phyloP scores from a whole-genome alignment of 1,140 invertebrate genomes.

The Elymnias hypermnestra region DNA sequence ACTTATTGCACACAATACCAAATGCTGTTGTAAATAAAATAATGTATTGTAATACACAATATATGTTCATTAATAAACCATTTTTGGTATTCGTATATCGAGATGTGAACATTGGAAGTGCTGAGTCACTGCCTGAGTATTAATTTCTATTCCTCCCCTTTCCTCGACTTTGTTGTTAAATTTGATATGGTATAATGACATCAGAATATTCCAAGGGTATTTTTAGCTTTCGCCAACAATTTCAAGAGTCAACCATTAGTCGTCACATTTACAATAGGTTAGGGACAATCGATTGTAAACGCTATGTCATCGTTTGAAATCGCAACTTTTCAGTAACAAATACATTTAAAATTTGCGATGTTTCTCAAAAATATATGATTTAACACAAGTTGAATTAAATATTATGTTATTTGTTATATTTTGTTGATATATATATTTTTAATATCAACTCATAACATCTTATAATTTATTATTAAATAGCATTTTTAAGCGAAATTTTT shows the following conservation, averaged over 20 bases:
- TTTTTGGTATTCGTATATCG: conserved; percentile 3
- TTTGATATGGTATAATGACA: conserved; percentile 48
- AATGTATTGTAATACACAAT: not conserved
- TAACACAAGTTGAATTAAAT: too few species aligned
- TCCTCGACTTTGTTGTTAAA: conserved; percentile 26
- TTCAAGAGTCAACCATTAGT: conserved; percentile 20
- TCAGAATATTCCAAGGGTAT: conserved; percentile 34
- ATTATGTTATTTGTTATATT: too few species aligned
- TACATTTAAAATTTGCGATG: conserved; percentile 1
- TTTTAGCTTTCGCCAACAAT: conserved; percentile 32
- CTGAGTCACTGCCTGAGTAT: conserved; percentile 40
- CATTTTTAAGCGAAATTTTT: too few species aligned
- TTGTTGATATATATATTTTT: too few species aligned
- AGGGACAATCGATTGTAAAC: conserved; percentile 10
- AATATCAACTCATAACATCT: too few species aligned
- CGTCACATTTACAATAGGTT: conserved; percentile 13
- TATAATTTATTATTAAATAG: too few species aligned
- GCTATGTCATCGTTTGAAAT: conserved; percentile 11
- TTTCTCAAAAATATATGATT: too few species aligned
- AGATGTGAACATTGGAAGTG: conserved; percentile 18
- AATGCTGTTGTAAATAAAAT: conserved; percentile 1
- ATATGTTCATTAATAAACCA: conserved; percentile 7
- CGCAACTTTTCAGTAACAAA: not conserved
- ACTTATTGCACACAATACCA: not conserved
- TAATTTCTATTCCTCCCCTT: conserved; percentile 39